Conservation (phyloP, 2,113 vertebrate genomes). For the Nerophis lumbriciformis region DNA sequence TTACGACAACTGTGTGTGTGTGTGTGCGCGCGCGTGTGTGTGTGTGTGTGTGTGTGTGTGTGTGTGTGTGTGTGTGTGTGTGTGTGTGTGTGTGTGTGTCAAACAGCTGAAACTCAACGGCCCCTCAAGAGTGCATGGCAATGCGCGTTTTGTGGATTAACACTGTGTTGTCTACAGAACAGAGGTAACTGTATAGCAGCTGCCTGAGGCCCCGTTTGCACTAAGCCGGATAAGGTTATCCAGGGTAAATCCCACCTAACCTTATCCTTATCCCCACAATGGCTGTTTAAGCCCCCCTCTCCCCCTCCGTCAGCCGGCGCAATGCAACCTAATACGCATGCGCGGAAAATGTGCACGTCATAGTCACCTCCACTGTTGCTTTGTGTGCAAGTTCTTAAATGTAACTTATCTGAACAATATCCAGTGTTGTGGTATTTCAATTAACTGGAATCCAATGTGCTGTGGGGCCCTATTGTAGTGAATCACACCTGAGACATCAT, state of each 20-base stretch:
- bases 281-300: no score
- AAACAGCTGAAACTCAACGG: conserved; percentile 56
- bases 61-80: background rate
- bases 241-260: background rate
- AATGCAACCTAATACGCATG: no score
- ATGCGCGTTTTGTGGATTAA: conserved; percentile 49
- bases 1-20: conserved; percentile 33
- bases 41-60: conserved; percentile 5
- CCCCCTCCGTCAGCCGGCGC: no score
- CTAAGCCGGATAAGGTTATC: background rate
- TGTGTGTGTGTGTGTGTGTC: background rate
- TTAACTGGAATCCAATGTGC: no score
- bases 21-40: conserved; percentile 5
- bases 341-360: no score
- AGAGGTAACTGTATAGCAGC: conserved; percentile 56
- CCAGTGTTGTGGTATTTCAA: no score
- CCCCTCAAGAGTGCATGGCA: conserved; percentile 17
- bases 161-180: conserved; percentile 44
- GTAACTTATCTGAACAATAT: no score
- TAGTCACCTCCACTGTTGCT: no score
- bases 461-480: no score
- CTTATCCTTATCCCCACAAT: no score
- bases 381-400: no score
- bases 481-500: no score
- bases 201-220: conserved; percentile 27